These are phyloP conservation scores for Falco rusticolus DNA, from an alignment of 2,797 vertebrate genomes.

Conservation along the genomic window DNA sequence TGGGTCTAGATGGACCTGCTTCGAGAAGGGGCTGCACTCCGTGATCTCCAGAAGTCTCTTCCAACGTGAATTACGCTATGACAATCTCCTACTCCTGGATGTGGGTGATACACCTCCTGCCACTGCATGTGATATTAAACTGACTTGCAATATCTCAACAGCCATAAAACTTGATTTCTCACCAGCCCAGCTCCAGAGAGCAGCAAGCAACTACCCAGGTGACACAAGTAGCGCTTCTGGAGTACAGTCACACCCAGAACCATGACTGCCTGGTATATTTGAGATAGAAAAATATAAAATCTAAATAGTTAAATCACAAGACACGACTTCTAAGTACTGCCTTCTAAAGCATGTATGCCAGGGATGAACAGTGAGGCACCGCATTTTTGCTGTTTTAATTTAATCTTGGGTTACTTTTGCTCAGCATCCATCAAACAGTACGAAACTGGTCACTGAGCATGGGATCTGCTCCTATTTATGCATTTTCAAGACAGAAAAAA, in stretches of 20 bases:
- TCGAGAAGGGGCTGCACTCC: background rate
- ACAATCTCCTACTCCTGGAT: background rate
- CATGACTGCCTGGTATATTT: accelerated
- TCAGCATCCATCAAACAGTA: background rate
- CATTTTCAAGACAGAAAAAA: background rate
- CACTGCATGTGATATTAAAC: background rate
- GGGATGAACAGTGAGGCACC: background rate
- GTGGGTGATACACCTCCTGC: background rate
- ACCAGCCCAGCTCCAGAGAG: background rate
- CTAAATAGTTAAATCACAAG: background rate
- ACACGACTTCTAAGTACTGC: background rate
- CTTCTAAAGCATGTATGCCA: background rate
- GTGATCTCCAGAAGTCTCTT: background rate
- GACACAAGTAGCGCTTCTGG: background rate
- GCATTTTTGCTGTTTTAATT: background rate
- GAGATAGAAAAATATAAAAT: background rate
- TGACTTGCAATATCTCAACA: background rate
- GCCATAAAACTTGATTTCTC: background rate
- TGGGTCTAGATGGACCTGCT: background rate
- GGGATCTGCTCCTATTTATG: background rate
- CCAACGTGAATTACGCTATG: background rate
- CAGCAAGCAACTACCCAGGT: background rate
- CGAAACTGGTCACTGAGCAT: background rate
- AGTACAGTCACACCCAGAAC: background rate
- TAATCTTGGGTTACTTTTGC: background rate